Evolutionary conservation across 92 coral and sea anemone species (phyloP).

Genomic region (Zoanthus gigantus): DNA sequence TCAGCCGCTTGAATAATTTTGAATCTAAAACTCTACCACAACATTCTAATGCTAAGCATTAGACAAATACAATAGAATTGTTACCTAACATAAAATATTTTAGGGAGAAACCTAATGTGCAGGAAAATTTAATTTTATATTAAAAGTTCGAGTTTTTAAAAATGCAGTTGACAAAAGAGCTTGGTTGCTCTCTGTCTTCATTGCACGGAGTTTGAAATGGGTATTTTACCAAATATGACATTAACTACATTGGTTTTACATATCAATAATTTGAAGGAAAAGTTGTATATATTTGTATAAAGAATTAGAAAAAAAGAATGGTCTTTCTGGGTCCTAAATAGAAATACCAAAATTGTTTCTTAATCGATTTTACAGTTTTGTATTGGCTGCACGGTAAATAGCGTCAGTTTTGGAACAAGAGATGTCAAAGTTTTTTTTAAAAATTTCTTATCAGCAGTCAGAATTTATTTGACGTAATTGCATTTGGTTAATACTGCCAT

Average conservation of each 20-base stretch:
- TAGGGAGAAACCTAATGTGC: slow-evolving; percentile 9
- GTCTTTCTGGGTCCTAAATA: slow-evolving; percentile 31
- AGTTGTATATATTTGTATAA: slow-evolving; percentile 50
- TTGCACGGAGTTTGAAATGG: background rate
- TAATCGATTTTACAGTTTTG: slow-evolving; percentile 11
- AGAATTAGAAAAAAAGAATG: background rate
- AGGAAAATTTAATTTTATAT: slow-evolving; percentile 23
- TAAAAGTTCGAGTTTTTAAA: slow-evolving; percentile 15
- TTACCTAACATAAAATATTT: background rate
- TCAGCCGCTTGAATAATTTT: slow-evolving; percentile 63
- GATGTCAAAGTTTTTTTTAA: slow-evolving; percentile 8
- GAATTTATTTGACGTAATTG: background rate
- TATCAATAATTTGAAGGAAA: slow-evolving; percentile 19
- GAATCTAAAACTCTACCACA: background rate
- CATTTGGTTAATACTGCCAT: background rate
- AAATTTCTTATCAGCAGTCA: background rate
- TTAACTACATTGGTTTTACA: background rate
- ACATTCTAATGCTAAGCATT: slow-evolving; percentile 13
- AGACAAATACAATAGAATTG: slow-evolving; percentile 17
- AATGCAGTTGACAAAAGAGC: background rate
- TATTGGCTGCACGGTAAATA: background rate
- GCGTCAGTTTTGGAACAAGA: slow-evolving; percentile 20
- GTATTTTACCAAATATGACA: background rate
- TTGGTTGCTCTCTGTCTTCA: background rate
- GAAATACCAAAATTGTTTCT: slow-evolving; percentile 5